These are phyloP conservation scores for Mus pahari DNA, from an alignment of 2,113 vertebrate genomes.

Conservation along the genomic window DNA sequence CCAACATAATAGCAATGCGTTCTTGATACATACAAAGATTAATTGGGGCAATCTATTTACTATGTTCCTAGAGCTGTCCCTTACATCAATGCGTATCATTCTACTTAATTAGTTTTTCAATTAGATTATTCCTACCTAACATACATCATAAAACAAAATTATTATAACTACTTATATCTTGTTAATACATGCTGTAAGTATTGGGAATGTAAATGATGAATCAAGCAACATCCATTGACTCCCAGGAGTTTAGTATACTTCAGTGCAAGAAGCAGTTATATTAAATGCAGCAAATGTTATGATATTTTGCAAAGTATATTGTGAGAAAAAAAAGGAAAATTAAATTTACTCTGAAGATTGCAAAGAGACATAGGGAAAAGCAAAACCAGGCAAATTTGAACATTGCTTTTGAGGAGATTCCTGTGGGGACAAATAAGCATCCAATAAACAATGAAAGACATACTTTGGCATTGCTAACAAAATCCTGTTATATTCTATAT, in stretches of 20 bases:
- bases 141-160: not conserved
- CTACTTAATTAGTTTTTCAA: not conserved
- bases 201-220: not conserved
- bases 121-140: not conserved
- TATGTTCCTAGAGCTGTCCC: not conserved
- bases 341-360: not conserved
- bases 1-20: not conserved
- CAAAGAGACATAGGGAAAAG: not conserved
- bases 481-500: not conserved
- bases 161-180: not conserved
- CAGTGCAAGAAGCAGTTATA: not conserved
- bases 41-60: not conserved
- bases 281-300: not conserved
- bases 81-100: not conserved
- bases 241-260: not conserved
- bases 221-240: not conserved
- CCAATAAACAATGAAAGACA: not conserved
- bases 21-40: not conserved
- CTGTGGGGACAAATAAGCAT: not conserved
- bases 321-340: not conserved
- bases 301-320: constrained; percentile 7
- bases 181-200: not conserved
- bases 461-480: not conserved
- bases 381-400: not conserved
- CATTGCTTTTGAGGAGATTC: not conserved